These are phyloP conservation scores for Scelioninae gen. 1 DNA, from an alignment of 2,888 invertebrate species.

Conservation along the genomic window DNA sequence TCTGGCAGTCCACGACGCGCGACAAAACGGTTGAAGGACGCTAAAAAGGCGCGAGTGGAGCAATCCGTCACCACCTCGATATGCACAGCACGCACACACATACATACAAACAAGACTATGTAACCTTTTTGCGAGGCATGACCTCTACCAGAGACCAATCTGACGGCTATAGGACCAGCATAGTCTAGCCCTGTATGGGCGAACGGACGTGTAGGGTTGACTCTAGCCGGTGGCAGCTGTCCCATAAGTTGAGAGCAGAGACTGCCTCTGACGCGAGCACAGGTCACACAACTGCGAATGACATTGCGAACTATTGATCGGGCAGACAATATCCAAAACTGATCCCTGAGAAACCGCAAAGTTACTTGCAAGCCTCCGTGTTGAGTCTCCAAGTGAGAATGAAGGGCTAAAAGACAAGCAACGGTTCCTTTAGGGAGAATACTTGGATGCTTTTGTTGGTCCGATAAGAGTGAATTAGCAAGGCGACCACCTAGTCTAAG, in stretches of 20 bases:
- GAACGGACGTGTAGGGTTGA: neutral
- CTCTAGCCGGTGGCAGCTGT: neutral
- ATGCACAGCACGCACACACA: neutral
- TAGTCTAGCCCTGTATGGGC: neutral
- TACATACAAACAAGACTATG: neutral
- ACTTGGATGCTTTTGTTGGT: too few species aligned
- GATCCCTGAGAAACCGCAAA: constrained; percentile 34
- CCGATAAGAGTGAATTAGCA: too few species aligned
- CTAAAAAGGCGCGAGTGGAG: neutral
- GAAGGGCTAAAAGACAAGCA: neutral
- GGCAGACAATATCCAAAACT: constrained; percentile 34
- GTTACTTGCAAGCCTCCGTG: constrained; percentile 58
- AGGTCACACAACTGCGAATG: constrained; percentile 43
- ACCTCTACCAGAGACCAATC: neutral
- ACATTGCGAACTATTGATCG: constrained; percentile 22
- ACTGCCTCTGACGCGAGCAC: constrained; percentile 13
- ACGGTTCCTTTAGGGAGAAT: too few species aligned
- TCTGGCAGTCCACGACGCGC: too few species aligned
- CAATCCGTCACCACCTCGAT: neutral
- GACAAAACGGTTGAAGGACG: neutral
- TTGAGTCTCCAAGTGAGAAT: neutral
- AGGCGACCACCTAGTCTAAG: too few species aligned
- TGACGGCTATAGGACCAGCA: neutral
- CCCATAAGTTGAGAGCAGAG: neutral
- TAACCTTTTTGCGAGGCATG: neutral